Evolutionary conservation across 2,797 vertebrate species (phyloP), one percentile per base, ranked within the genome.

Genomic region (Siniperca undulata): DNA sequence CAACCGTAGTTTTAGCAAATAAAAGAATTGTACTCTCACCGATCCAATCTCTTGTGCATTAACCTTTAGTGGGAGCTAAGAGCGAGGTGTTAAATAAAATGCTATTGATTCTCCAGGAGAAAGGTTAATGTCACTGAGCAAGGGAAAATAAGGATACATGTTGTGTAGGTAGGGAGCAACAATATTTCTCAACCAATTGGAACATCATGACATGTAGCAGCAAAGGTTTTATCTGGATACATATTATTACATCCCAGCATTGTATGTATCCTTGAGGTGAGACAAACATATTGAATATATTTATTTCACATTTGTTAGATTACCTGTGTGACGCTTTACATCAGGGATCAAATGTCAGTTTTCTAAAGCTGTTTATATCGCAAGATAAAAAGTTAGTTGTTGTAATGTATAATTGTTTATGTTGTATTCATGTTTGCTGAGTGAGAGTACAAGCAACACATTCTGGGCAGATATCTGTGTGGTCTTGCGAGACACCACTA

Each of bases 31-130:
- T 81, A 66, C 77, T 85, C 85, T 85, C 75, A 83, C 80, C 83
- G 60, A 91, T 93, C 80, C 79, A 93, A 89, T 90, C 87, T 81
- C 44, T 70, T 80, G 82, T 86, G 81, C 89, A 77, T 93, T 95
- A 95, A 94, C 91, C 92, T 93, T 92, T 92, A 78, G 71, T 74
- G 27, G 78, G 86, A 84, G 81, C 82, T 84, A 69, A 87, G 84
- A 70, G 78, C 90, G 84, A 77, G 82, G 84, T 86, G 86, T 70
- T 78, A 80, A 86, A 89, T 93, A 74, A 92, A 93, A 91, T 79
- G 48, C 77, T 85, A 89, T 92, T 86, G 91, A 94, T 93, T 90
- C 56, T 74, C 34, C 53, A 72, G 70, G 56, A 72, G 27, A 89
- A 93, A 92, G 92, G 91, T 90, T 92, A 92, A 91, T 88, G 86